Percentiles rank a stretch among this genome's conserved stretches.
These are phyloP conservation scores for Buteo buteo DNA, from an alignment of 2,113 vertebrate species.

Conservation along the genomic window DNA sequence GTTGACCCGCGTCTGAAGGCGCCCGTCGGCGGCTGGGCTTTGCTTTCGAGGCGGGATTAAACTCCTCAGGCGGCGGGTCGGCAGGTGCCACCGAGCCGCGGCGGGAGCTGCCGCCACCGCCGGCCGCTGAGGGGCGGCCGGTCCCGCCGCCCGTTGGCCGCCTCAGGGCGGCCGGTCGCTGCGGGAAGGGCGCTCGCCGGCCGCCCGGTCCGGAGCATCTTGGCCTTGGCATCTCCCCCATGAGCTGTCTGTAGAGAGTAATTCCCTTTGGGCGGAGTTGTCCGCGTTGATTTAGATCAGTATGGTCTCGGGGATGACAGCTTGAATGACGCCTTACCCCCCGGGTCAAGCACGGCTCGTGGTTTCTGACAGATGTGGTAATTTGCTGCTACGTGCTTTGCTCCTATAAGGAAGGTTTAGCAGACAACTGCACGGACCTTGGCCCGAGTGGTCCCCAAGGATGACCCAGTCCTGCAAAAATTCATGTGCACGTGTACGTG, in stretches of 20 bases:
- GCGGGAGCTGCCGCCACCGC: not conserved
- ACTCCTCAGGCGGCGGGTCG: not conserved
- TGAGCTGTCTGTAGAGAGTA: not conserved
- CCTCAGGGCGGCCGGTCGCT: too few relatives aligned
- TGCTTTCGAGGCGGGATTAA: not conserved
- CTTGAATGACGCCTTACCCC: not conserved
- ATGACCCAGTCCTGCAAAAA: not conserved
- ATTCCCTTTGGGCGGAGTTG: not conserved
- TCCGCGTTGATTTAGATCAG: not conserved
- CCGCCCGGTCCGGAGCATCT: too few relatives aligned
- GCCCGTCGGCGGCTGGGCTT: not conserved
- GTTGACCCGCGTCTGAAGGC: not conserved
- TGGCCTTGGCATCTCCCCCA: not conserved
- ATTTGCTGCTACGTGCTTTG: accelerated
- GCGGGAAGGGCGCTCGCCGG: not conserved
- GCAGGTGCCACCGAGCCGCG: constrained; percentile 5
- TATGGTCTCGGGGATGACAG: not conserved
- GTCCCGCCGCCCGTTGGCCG: too few relatives aligned
- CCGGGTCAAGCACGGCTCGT: accelerated
- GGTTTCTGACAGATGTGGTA: not conserved
- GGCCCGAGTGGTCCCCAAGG: not conserved
- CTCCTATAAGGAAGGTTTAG: not conserved
- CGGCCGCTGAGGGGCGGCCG: not conserved
- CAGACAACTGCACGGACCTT: not conserved
- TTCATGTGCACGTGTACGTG: accelerated